Evolutionary conservation across 2,797 vertebrate genomes (phyloP).

Genomic region (Galagoides demidoff): DNA sequence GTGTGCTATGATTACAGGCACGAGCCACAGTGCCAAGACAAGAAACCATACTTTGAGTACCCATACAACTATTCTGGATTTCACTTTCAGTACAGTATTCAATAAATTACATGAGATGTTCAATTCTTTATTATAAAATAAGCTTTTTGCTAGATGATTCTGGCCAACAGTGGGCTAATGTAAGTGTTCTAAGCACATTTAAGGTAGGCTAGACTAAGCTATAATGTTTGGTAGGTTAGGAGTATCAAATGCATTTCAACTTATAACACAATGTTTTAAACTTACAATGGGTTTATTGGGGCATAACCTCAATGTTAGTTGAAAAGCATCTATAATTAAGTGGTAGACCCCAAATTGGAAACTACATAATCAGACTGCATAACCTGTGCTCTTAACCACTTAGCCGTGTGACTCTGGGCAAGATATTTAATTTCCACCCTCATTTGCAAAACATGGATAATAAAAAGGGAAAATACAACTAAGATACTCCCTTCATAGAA

Average conservation of each 20-base stretch:
- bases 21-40: too few relatives aligned
- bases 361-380: not conserved
- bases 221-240: not conserved
- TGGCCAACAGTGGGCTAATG: not conserved
- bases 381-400: not conserved
- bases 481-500: not conserved
- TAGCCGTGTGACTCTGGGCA: not conserved
- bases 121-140: not conserved
- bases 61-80: not conserved
- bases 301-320: not conserved
- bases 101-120: not conserved
- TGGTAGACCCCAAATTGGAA: conserved; percentile 4
- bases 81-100: not conserved
- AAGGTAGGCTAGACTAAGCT: not conserved
- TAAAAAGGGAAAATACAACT: not conserved
- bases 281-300: not conserved
- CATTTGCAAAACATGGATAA: conserved; percentile 25
- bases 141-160: not conserved
- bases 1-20: too few relatives aligned
- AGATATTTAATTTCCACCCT: not conserved
- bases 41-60: not conserved
- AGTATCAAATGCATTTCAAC: not conserved
- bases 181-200: not conserved
- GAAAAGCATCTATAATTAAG: not conserved
- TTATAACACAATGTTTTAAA: not conserved